phyloP scores from a whole-genome alignment of 2,113 vertebrate genomes.

The Petrocephalus zakoni region DNA sequence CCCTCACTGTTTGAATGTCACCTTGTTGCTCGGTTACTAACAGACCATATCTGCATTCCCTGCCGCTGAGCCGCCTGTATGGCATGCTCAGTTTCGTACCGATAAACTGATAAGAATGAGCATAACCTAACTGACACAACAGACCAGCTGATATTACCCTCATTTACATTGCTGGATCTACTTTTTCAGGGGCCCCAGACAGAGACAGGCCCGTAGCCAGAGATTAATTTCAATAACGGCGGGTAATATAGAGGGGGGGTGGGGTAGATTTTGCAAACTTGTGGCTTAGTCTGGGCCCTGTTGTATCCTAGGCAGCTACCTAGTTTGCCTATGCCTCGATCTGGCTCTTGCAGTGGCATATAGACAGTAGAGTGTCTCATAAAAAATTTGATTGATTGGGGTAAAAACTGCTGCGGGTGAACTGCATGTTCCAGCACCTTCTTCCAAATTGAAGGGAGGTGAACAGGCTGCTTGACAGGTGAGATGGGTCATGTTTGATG shows the following conservation, averaged over 20 bases:
- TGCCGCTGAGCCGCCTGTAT: background rate
- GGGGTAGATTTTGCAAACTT: background rate
- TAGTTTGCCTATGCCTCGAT: background rate
- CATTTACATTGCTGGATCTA: background rate
- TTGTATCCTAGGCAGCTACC: background rate
- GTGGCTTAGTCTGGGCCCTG: background rate
- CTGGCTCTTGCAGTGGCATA: background rate
- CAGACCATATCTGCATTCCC: background rate
- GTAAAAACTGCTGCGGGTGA: no score
- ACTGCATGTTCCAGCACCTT: no score
- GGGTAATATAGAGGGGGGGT: background rate
- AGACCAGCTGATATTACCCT: background rate
- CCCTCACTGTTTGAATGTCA: background rate
- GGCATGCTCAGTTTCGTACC: background rate
- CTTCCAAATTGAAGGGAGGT: background rate
- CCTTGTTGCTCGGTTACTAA: background rate
- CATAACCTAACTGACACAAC: background rate
- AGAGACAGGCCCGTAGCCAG: background rate
- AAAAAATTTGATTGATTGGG: no score
- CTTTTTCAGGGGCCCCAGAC: background rate
- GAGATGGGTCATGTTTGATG: background rate
- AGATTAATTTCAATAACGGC: background rate
- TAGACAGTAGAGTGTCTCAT: background rate
- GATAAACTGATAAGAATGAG: background rate
- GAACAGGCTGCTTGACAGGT: background rate